Percentiles rank a stretch among this genome's conserved stretches.
These are phyloP conservation scores for Sesia bembeciformis DNA, from an alignment of 2,888 invertebrate genomes.

Conservation along the genomic window DNA sequence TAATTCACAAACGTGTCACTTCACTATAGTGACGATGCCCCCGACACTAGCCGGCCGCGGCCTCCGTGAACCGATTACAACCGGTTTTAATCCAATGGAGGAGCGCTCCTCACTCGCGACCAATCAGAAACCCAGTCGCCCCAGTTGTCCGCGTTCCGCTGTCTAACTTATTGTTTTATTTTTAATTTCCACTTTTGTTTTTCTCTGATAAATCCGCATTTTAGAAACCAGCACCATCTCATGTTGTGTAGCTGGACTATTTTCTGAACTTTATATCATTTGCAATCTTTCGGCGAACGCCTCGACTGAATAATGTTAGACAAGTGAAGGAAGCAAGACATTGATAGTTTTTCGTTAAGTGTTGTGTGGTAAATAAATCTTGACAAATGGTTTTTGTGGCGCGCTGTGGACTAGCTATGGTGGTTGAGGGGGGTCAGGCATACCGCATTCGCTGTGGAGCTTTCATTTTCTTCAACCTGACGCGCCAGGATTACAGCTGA, in stretches of 20 bases:
- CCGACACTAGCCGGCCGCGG: conserved; percentile 58
- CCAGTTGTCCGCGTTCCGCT: conserved; percentile 48
- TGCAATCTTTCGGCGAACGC: too few relatives aligned
- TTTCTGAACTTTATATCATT: background rate
- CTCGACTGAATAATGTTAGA: conserved; percentile 52
- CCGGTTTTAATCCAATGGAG: conserved; percentile 61
- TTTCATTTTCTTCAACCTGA: conserved; percentile 64
- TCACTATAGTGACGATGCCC: conserved; percentile 50
- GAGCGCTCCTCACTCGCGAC: conserved; percentile 47
- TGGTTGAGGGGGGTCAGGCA: conserved; percentile 43
- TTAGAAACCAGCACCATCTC: conserved; percentile 1
- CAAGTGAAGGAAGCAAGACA: conserved; percentile 38
- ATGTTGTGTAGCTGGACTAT: conserved; percentile 2
- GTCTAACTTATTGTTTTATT: conserved; percentile 27
- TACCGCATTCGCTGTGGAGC: conserved; percentile 55
- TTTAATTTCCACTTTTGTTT: conserved; percentile 31
- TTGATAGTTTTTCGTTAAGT: background rate
- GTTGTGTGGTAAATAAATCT: background rate
- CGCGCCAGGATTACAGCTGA: conserved; percentile 69
- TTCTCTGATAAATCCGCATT: conserved; percentile 11
- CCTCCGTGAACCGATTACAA: conserved; percentile 59
- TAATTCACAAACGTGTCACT: conserved; percentile 19
- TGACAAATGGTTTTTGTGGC: conserved; percentile 36
- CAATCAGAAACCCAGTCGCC: conserved; percentile 52
- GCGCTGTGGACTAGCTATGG: conserved; percentile 55